Conservation (phyloP, 2,797 vertebrate species). For the Melopsittacus undulatus region DNA sequence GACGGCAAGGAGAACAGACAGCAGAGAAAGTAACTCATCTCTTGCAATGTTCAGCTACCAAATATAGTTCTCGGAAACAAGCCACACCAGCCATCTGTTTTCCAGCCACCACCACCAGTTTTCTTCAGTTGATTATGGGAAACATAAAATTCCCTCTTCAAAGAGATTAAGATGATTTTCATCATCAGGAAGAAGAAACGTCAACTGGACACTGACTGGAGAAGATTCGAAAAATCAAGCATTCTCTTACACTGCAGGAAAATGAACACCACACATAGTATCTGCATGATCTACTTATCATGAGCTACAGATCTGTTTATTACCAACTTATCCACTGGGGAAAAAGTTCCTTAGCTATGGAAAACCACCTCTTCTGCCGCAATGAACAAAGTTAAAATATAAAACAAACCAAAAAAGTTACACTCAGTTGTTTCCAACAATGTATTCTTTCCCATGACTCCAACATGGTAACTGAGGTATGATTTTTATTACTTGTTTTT, state of each 20-base stretch:
- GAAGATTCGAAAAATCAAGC: background rate
- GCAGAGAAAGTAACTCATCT: background rate
- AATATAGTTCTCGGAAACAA: background rate
- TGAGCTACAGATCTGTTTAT: background rate
- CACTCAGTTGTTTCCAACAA: background rate
- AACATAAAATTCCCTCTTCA: background rate
- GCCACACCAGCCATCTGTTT: background rate
- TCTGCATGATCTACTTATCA: background rate
- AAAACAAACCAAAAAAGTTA: background rate
- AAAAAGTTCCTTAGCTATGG: background rate
- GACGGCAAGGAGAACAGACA: background rate
- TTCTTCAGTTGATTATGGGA: background rate
- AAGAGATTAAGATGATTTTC: background rate
- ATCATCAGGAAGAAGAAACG: background rate
- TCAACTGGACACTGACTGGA: background rate
- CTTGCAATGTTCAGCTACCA: background rate
- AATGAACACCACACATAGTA: background rate
- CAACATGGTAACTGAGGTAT: background rate
- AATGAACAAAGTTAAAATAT: background rate
- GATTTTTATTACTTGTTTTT: background rate
- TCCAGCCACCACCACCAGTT: background rate
- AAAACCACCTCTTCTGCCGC: background rate
- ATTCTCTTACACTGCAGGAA: background rate
- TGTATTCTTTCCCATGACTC: background rate
- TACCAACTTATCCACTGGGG: background rate